These are phyloP conservation scores for Ellobius talpinus DNA, from an alignment of 2,113 vertebrate genomes.

Conservation along the genomic window DNA sequence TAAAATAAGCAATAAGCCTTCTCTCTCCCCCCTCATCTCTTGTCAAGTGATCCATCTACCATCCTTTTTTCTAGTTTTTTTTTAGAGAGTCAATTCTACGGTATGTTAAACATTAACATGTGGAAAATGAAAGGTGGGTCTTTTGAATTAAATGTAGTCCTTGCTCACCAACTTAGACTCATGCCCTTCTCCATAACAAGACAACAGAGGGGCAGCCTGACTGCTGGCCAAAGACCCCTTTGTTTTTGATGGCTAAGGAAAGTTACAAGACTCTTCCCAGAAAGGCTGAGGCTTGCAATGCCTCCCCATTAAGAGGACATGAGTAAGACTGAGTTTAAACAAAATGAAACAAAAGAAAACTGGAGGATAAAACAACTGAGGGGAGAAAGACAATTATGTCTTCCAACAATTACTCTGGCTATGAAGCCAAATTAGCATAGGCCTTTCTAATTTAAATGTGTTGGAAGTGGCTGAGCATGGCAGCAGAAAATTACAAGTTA, in stretches of 20 bases:
- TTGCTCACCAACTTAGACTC: constrained; percentile 70
- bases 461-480: constrained; percentile 89
- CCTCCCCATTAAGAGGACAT: constrained; percentile 82
- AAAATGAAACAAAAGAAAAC: constrained; percentile 77
- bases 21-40: background rate
- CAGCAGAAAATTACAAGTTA: constrained; percentile 91
- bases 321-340: constrained; percentile 85
- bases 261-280: constrained; percentile 84
- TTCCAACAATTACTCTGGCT: constrained; percentile 89
- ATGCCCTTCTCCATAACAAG: constrained; percentile 57
- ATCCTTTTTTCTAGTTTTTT: constrained; percentile 39
- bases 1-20: background rate
- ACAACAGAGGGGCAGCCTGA: constrained; percentile 76
- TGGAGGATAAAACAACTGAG: constrained; percentile 84
- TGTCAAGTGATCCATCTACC: background rate
- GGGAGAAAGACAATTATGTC: constrained; percentile 88
- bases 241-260: constrained; percentile 80
- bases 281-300: constrained; percentile 78
- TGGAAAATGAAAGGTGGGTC: constrained; percentile 67
- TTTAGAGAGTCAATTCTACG: constrained; percentile 57
- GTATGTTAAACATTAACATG: constrained; percentile 75
- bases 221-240: constrained; percentile 79
- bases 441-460: constrained; percentile 92
- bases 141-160: constrained; percentile 80
- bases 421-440: constrained; percentile 91